Percentiles rank a stretch among this genome's conserved stretches.
phyloP scores from a whole-genome alignment of 2,113 vertebrate species.

The Neopipo cinnamomea region DNA sequence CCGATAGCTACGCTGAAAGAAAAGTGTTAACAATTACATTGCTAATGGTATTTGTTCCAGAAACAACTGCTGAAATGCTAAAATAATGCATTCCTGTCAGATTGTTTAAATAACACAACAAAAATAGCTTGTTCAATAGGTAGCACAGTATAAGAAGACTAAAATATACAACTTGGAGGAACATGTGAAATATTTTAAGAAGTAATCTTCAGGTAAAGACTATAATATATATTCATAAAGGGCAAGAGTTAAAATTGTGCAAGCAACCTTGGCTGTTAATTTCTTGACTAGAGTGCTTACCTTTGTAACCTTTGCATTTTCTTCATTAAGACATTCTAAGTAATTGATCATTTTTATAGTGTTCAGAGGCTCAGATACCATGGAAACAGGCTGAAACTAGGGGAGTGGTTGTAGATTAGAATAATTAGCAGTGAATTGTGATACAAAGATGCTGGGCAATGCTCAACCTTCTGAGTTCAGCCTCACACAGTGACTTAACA shows the following conservation, averaged over 20 bases:
- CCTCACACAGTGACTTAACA: not conserved
- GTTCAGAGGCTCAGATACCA: constrained; percentile 1
- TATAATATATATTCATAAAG: not conserved
- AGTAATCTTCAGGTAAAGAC: not conserved
- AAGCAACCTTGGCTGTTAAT: constrained; percentile 18
- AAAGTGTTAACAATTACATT: not conserved
- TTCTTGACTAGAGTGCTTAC: constrained; percentile 16
- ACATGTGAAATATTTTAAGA: not conserved
- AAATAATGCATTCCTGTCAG: not conserved
- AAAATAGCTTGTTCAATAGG: not conserved
- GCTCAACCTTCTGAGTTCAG: not conserved
- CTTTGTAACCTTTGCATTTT: constrained; percentile 35
- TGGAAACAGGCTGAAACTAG: constrained; percentile 27
- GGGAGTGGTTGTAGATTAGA: not conserved
- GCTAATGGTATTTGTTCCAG: constrained; percentile 8
- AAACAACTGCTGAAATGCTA: not conserved
- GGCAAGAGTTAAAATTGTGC: not conserved
- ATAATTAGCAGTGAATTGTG: not conserved
- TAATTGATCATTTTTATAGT: constrained; percentile 36
- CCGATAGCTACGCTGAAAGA: not conserved
- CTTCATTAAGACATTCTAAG: constrained; percentile 10
- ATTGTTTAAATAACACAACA: not conserved
- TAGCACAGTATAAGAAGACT: not conserved
- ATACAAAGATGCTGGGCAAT: not conserved
- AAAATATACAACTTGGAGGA: not conserved